Evolutionary conservation across 2,113 vertebrate genomes (phyloP), one percentile per base, ranked within the genome.

Genomic region (Psilopsiagon aurifrons): DNA sequence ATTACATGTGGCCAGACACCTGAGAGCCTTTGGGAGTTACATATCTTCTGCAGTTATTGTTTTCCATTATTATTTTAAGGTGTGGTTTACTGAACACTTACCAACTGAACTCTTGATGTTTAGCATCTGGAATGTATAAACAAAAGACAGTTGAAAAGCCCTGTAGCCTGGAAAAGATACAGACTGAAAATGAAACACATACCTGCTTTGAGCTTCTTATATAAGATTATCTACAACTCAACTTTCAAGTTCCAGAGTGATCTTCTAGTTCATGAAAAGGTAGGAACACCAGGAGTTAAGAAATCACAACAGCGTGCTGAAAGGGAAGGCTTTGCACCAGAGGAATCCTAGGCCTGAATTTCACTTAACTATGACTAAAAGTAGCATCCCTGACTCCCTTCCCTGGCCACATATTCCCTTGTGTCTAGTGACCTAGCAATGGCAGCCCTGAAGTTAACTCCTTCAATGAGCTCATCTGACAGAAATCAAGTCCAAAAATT

Each of bases 21-120:
- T 64, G 80, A 92, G 73, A 81, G 57, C 47, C 41, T 82, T 75
- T 10, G 25, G 79, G 39, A 87, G 11, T 75, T 90, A 60, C 0
- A 0, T 37, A 37, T 86, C 43, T 90, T 60, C 37, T 10, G 15
- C 7, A 71, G 47, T 81, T 84, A 87, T 4, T 90, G 60, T 69
- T 79, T 94, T 83, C 47, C n/a, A n/a, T 39, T 88, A 77, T 35
- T 93, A 57, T 83, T 93, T 92, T 64, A 93, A 90, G 18, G 44
- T 76, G 35, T 57, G 76, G 60, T 55, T 71, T 60, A 73, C 25
- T 2, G 0, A 86, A n/a, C 44, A 37, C 39, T 60, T 74, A 66
- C 33, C 15, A 81, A 27, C 39, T 37, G 35, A 81, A 83, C 57
- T 31, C 44, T 37, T 78, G 75, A 86, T 94, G 51, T 55, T 47